Evolutionary conservation across 1,140 invertebrate species (phyloP).

Genomic region (Bombus waltoni): DNA sequence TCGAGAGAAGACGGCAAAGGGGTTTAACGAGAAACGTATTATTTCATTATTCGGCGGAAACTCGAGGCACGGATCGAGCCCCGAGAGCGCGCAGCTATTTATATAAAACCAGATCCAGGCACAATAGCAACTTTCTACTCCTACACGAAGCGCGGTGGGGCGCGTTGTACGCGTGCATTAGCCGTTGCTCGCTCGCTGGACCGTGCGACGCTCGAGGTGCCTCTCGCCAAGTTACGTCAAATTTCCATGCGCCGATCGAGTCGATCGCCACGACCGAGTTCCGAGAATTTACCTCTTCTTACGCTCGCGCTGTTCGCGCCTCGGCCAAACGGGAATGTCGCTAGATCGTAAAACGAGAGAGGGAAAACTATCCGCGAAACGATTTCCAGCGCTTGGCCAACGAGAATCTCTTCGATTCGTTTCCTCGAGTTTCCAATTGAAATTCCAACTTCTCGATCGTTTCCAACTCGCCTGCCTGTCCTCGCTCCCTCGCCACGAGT

Average conservation of each 20-base stretch:
- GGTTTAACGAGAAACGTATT: conserved; percentile 23
- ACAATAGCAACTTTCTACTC: conserved; percentile 78
- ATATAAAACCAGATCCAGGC: conserved; percentile 76
- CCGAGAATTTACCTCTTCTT: not conserved
- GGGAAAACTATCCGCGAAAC: not conserved
- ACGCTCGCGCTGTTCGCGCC: too few species aligned
- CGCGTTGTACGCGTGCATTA: conserved; percentile 36
- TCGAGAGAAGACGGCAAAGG: too few species aligned
- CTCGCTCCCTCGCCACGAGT: not conserved
- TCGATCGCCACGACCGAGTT: not conserved
- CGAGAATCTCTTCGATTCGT: not conserved
- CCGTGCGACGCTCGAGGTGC: conserved; percentile 22
- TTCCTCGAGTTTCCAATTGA: not conserved
- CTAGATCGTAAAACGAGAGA: not conserved
- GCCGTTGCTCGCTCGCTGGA: conserved; percentile 27
- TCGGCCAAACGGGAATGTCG: not conserved
- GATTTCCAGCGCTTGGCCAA: not conserved
- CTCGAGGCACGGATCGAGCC: conserved; percentile 32
- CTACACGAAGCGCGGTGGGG: conserved; percentile 71
- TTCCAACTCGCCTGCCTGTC: not conserved
- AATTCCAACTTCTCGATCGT: not conserved
- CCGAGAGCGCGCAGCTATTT: conserved; percentile 71
- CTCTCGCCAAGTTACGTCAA: not conserved
- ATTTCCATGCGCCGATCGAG: not conserved
- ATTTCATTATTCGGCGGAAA: conserved; percentile 62